Evolutionary conservation across 2,888 invertebrate genomes (phyloP), one percentile per base, ranked within the genome.

Genomic region (Coenonympha arcania): DNA sequence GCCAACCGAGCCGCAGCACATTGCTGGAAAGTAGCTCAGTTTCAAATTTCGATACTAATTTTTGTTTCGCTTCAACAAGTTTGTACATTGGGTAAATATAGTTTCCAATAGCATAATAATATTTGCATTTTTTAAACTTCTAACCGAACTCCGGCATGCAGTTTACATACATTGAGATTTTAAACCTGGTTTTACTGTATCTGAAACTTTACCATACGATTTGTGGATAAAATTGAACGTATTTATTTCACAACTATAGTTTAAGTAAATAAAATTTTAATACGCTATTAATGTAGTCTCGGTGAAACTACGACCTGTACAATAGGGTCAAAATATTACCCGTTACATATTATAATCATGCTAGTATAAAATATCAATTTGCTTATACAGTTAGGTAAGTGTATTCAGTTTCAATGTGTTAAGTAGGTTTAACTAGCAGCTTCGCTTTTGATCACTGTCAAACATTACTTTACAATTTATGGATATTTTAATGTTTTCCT

Each of bases 1-100:
- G 82, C 82, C 82, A 83, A 76, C 69, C 63, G 68, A 58, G 56
- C 57, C 56, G 59, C 58, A 58, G 55, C 61, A 59, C 62, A 60
- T 58, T 62, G 56, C 54, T 59, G 55, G 58, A 50, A 56, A 57
- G 57, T 58, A 55, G 43, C 22, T 36, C 50, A 45, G 56, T 63
- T 60, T 56, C 56, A 59, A 57, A 55, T 52, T 58, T 53, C 51
- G 50, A 54, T 54, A 44, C 59, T 59, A 58, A 59, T 63, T 64
- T 63, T 56, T 58, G 57, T 53, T 58, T 49, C 55, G 54, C 50
- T 54, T 39, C 43, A 55, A 61, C 56, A 61, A 61, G 56, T 58
- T 57, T 55, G 45, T 55, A 50, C 53, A 46, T 61, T 55, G 54
- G 33, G 18, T 34, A 24, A 34, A 34, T 44, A 44, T 44, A 44